Evolutionary conservation across 2,113 vertebrate genomes (phyloP), one percentile per base, ranked within the genome.

Genomic region (Hassar affinis): DNA sequence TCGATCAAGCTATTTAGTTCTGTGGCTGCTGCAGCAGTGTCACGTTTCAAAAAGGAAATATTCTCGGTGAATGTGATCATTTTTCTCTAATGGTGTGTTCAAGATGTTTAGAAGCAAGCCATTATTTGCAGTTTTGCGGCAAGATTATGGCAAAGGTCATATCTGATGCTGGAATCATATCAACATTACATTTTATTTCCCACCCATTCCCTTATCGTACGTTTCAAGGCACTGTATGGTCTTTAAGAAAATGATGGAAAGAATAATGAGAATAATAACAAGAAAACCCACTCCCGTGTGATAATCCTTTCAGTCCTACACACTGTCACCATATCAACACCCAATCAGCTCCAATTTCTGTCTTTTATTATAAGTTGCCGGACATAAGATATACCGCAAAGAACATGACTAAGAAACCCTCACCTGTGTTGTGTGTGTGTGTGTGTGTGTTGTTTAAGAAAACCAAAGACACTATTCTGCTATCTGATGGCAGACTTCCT

Each of bases 381-480:
- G 38, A 56, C n/a, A 54, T n/a, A 56, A 51, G 8, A 52, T 22
- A 30, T 20, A 72, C 11, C 47, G 54, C 17, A 54, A 76, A 78
- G 18, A 82, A 59, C 1, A 51, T 69, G 12, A 71, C 10, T 33
- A 10, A 35, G 51, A 61, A 61, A 11, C 10, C n/a, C 30, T 66
- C 38, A 11, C 0, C 10, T 42, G 1, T 69, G 66, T 69, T 35
- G 38, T 3, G 69, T 47, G 69, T 74, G 42, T 42, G 20, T 45
- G 66, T 69, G 66, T 68, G 64, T 68, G 64, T 68, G 64, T 68
- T 61, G 69, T 61, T 57, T 47, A 80, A 52, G 79, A 45, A 78
- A 86, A 85, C 85, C 66, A 85, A 86, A 88, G 87, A 88, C 84
- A 81, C 74, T 79, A 82, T 86, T 87, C 85, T 91, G 87, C 89